These are phyloP conservation scores for Hemichromis elongatus DNA, from an alignment of 2,113 vertebrate genomes.

Conservation along the genomic window DNA sequence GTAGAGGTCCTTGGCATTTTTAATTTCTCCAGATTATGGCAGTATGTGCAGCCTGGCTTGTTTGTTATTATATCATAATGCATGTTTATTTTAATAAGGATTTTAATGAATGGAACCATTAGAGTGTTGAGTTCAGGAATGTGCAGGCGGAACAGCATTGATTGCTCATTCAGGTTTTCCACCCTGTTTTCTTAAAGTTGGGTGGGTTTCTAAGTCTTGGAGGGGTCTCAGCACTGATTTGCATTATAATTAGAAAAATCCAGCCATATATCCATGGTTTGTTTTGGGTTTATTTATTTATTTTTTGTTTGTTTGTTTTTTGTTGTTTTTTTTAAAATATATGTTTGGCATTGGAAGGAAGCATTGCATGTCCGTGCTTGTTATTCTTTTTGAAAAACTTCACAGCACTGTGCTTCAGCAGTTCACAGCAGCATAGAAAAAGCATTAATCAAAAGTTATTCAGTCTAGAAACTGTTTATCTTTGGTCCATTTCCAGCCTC, in stretches of 20 bases:
- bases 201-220: background rate
- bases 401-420: conserved; percentile 3
- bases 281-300: conserved; percentile 27
- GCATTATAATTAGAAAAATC: conserved; percentile 62
- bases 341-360: conserved; percentile 8
- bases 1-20: conserved; percentile 45
- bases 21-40: conserved; percentile 58
- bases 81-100: conserved; percentile 70
- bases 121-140: conserved; percentile 58
- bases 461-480: conserved; percentile 7
- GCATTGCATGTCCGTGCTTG: background rate
- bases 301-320: conserved; percentile 18
- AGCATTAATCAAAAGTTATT: conserved; percentile 15
- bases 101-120: conserved; percentile 71
- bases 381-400: conserved; percentile 28
- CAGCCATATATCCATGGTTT: conserved; percentile 46
- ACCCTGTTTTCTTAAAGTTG: conserved; percentile 49
- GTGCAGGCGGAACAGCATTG: conserved; percentile 47
- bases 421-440: conserved; percentile 11
- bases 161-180: conserved; percentile 64
- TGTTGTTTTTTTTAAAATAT: conserved; percentile 1
- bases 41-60: conserved; percentile 41
- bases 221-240: conserved; percentile 28
- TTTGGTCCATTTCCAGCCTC: background rate
- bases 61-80: conserved; percentile 68